phyloP scores from a whole-genome alignment of 2,888 invertebrate genomes.

The Isoperla grammatica region DNA sequence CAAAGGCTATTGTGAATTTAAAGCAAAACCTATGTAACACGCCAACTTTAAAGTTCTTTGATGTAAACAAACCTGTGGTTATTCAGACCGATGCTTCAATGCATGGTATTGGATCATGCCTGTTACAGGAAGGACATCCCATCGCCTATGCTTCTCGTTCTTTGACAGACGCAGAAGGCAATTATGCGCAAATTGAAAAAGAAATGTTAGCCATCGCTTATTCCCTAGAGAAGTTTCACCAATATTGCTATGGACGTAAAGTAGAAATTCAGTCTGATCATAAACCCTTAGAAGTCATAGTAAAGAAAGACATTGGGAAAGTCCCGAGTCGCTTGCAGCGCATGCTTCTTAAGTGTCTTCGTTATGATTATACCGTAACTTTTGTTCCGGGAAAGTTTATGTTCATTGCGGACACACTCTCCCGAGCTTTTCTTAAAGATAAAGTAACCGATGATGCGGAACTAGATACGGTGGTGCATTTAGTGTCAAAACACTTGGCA shows the following conservation, averaged over 20 bases:
- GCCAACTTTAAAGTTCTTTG: slow-evolving; percentile 1
- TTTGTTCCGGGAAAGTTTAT: slow-evolving; percentile 9
- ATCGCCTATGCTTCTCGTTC: slow-evolving; percentile 2
- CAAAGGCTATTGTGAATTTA: too few relatives aligned
- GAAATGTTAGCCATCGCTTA: slow-evolving; percentile 11
- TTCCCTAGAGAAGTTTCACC: slow-evolving; percentile 6
- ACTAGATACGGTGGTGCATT: slow-evolving; percentile 10
- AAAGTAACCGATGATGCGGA: slow-evolving; percentile 10
- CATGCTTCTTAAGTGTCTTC: slow-evolving; percentile 3
- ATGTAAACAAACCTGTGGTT: neutral
- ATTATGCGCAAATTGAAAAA: slow-evolving; percentile 12
- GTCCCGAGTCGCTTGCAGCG: slow-evolving; percentile 2
- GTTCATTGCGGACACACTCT: slow-evolving; percentile 14
- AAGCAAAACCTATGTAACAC: too few relatives aligned
- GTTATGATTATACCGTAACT: slow-evolving; percentile 5
- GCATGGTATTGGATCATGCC: slow-evolving; percentile 1
- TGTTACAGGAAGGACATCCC: slow-evolving; percentile 3
- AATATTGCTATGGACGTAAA: neutral
- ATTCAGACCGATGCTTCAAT: slow-evolving; percentile 3
- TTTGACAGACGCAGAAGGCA: neutral
- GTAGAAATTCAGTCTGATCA: slow-evolving; percentile 2
- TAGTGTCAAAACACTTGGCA: slow-evolving; percentile 2
- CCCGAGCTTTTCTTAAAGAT: neutral
- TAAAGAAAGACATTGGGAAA: slow-evolving; percentile 5
- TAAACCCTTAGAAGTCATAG: slow-evolving; percentile 11